Percentiles rank a stretch among this genome's conserved stretches.
Evolutionary conservation across 2,797 vertebrate genomes (phyloP).

Genomic region (Pithecia hirsuta): DNA sequence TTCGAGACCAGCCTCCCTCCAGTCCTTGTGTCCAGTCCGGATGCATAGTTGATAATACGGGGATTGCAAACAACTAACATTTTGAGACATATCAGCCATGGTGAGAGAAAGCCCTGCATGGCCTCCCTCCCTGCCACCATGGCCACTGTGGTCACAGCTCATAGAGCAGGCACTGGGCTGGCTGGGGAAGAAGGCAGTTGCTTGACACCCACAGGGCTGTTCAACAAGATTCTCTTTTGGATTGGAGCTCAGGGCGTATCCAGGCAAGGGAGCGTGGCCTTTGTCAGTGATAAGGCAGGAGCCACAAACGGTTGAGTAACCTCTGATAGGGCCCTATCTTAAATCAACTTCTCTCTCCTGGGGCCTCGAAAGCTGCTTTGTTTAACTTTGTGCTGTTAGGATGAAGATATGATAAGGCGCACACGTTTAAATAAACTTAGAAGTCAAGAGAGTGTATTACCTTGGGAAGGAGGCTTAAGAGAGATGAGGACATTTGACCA

Average conservation of each 20-base stretch:
- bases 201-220: neutral
- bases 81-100: neutral
- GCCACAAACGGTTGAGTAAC: conserved; percentile 14
- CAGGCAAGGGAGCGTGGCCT: neutral
- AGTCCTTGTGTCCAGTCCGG: no score
- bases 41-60: no score
- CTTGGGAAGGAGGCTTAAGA: neutral
- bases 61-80: no score
- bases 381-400: conserved; percentile 73
- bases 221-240: neutral
- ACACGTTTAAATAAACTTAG: conserved; percentile 73
- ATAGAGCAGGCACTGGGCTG: neutral
- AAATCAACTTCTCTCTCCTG: conserved; percentile 72
- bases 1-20: no score
- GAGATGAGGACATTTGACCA: neutral
- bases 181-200: neutral
- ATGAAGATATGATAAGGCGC: conserved; percentile 71
- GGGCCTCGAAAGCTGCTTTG: conserved; percentile 52
- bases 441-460: neutral
- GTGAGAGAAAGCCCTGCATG: neutral
- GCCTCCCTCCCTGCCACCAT: neutral
- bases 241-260: neutral
- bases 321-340: conserved; percentile 73
- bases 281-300: neutral
- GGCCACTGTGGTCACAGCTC: neutral